Percentiles rank a stretch among this genome's conserved stretches.
phyloP scores from a whole-genome alignment of 2,113 vertebrate genomes.

The Chloropsis cyanopogon region DNA sequence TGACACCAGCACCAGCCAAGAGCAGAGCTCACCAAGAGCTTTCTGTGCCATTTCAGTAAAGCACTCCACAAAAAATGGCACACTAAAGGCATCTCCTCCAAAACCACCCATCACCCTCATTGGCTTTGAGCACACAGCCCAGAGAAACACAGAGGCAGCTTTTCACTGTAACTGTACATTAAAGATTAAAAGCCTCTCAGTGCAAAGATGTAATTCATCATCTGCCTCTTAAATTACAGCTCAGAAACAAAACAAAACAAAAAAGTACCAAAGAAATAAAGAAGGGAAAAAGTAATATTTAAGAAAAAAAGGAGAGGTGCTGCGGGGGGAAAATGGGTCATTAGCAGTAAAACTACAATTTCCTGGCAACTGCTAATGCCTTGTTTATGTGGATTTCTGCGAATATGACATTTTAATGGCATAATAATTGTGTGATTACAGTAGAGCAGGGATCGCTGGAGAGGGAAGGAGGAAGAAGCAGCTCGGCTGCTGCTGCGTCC shows the following conservation, averaged over 20 bases:
- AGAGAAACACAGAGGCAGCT: neutral
- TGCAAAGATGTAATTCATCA: neutral
- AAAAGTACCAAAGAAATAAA: neutral
- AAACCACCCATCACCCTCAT: neutral
- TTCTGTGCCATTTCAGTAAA: neutral
- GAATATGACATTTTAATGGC: constrained; percentile 80
- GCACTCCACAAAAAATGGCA: neutral
- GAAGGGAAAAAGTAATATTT: neutral
- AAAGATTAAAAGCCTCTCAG: constrained; percentile 25
- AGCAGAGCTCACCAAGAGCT: neutral
- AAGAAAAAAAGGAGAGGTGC: neutral
- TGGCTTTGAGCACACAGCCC: neutral
- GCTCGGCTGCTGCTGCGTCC: neutral
- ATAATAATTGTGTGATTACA: constrained; percentile 79
- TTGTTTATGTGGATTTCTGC: constrained; percentile 77
- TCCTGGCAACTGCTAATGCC: constrained; percentile 73
- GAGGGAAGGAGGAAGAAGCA: constrained; percentile 21
- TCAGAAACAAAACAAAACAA: neutral
- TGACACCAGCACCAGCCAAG: neutral
- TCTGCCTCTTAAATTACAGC: constrained; percentile 45
- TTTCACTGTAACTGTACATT: neutral
- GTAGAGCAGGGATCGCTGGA: constrained; percentile 52
- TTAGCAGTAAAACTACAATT: constrained; percentile 77
- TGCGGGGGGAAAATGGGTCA: constrained; percentile 35
- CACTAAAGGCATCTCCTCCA: neutral